A percentile compares a stretch with the other conserved stretches of the same genome.
phyloP scores from a whole-genome alignment of 1,140 invertebrate genomes.

The Trichoplusia ni region DNA sequence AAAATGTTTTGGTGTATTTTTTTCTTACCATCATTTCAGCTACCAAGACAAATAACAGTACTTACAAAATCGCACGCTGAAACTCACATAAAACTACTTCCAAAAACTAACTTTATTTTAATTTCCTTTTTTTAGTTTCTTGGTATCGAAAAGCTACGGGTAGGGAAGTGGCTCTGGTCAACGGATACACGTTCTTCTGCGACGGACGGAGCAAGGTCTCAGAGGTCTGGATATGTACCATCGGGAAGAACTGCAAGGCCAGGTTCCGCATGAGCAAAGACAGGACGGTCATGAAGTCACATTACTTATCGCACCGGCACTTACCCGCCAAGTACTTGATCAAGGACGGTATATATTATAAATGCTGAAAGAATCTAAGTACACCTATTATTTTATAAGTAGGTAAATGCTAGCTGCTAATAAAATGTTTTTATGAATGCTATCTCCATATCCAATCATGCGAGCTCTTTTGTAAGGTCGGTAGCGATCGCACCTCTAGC shows the following conservation, averaged over 20 bases:
- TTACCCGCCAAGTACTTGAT: not conserved
- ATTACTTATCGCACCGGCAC: constrained; percentile 41
- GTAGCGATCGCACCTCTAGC: too few relatives aligned
- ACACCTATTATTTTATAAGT: not conserved
- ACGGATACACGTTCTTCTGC: constrained; percentile 40
- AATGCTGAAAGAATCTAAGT: not conserved
- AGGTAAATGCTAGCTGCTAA: not conserved
- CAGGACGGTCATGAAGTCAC: not conserved
- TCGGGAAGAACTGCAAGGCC: constrained; percentile 33
- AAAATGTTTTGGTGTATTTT: too few relatives aligned
- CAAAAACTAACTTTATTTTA: too few relatives aligned
- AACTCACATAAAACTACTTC: not conserved
- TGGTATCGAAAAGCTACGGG: constrained; percentile 28
- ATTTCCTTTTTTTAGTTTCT: not conserved
- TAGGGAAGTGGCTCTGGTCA: constrained; percentile 35
- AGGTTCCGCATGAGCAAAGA: constrained; percentile 34
- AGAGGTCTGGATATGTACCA: constrained; percentile 38
- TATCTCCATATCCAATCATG: too few relatives aligned
- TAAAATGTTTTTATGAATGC: too few relatives aligned
- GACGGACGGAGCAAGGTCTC: constrained; percentile 1
- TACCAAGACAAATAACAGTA: too few relatives aligned
- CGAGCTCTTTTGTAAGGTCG: too few relatives aligned
- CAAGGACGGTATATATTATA: constrained; percentile 17
- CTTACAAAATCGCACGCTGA: not conserved
- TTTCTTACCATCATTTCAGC: too few relatives aligned